phyloP scores from a whole-genome alignment of 2,888 invertebrate genomes.

The Brenthis daphne region DNA sequence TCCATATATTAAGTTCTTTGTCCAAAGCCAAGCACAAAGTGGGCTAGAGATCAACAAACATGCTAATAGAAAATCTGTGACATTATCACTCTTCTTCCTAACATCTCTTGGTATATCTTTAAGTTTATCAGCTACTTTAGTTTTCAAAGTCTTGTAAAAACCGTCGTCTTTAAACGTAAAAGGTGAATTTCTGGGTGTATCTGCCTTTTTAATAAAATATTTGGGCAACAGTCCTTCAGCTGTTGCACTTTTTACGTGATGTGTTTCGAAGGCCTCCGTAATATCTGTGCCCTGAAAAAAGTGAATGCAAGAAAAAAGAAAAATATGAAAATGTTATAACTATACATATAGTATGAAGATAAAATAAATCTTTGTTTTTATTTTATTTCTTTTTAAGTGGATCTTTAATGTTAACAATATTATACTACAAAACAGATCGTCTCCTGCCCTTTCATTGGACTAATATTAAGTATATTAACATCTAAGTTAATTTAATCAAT shows the following conservation, averaged over 20 bases:
- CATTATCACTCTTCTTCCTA: constrained; percentile 60
- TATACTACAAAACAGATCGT: no score
- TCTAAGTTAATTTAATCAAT: no score
- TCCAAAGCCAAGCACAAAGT: constrained; percentile 60
- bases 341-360: not conserved
- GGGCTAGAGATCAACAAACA: constrained; percentile 54
- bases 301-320: not conserved
- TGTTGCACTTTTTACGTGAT: constrained; percentile 77
- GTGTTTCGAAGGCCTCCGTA: constrained; percentile 84
- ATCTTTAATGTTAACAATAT: no score
- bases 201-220: constrained; percentile 85
- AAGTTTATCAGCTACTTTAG: constrained; percentile 79
- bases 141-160: constrained; percentile 89
- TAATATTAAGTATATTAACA: no score
- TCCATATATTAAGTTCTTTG: constrained; percentile 53
- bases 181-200: constrained; percentile 84
- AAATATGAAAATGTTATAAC: not conserved
- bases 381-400: no score
- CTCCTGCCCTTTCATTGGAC: no score
- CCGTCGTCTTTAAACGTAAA: constrained; percentile 89
- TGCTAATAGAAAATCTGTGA: constrained; percentile 58
- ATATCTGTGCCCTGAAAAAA: constrained; percentile 83
- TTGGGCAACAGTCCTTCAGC: constrained; percentile 85
- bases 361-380: no score
- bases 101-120: constrained; percentile 72